These are phyloP conservation scores for Notothenia rossii DNA, from an alignment of 2,113 vertebrate species.

Conservation along the genomic window DNA sequence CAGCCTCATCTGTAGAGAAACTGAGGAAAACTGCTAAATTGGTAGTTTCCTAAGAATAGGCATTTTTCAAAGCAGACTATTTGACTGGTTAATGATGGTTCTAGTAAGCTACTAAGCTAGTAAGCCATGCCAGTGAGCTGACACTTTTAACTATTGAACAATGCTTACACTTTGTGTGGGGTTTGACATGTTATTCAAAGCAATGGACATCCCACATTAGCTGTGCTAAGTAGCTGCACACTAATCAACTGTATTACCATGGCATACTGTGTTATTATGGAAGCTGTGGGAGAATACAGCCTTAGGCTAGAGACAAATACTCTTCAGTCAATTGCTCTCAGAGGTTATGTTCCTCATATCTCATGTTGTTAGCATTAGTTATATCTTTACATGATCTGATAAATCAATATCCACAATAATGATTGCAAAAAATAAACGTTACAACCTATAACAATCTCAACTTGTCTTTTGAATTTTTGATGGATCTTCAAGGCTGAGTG, in stretches of 20 bases:
- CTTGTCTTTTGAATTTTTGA: not conserved
- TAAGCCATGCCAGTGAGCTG: not conserved
- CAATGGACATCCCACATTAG: not conserved
- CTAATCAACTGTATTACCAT: slow-evolving; percentile 5
- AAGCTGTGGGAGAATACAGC: not conserved
- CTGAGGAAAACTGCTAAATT: not conserved
- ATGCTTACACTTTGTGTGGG: not conserved
- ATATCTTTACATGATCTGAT: not conserved
- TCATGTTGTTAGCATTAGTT: not conserved
- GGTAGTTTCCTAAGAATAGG: not conserved
- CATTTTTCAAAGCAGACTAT: slow-evolving; percentile 16
- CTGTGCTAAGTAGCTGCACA: not conserved
- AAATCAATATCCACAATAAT: not conserved
- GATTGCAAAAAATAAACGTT: not conserved
- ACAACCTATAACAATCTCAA: slow-evolving; percentile 1
- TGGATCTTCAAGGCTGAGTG: slow-evolving; percentile 4
- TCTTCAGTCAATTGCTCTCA: not conserved
- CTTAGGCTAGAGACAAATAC: not conserved
- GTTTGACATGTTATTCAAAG: not conserved
- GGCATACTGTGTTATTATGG: not conserved
- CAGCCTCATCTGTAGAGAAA: not conserved
- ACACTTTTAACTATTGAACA: not conserved
- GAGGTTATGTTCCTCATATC: not conserved
- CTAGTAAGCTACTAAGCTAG: not conserved
- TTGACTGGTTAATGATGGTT: slow-evolving; percentile 8